Conservation (phyloP, 2,113 vertebrate genomes). For the Halichoerus grypus region DNA sequence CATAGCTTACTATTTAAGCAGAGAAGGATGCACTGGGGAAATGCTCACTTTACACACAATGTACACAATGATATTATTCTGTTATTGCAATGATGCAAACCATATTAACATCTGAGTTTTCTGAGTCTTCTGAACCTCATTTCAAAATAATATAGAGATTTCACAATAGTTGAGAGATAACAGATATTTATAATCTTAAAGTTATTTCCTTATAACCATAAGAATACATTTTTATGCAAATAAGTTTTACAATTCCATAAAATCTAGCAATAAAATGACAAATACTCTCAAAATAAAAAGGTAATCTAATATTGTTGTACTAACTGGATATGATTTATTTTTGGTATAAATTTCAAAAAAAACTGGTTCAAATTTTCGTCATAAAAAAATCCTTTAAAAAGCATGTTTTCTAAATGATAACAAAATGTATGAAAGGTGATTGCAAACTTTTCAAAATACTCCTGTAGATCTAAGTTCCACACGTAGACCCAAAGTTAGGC, state of each 20-base stretch:
- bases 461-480: neutral
- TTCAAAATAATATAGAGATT: constrained; percentile 46
- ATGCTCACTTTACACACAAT: constrained; percentile 40
- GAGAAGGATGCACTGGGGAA: neutral
- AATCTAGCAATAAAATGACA: constrained; percentile 38
- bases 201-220: constrained; percentile 4
- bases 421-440: neutral
- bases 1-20: constrained; percentile 55
- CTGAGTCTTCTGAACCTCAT: constrained; percentile 27
- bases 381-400: constrained; percentile 39
- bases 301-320: neutral
- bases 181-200: neutral
- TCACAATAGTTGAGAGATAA: constrained; percentile 47
- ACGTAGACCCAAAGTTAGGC: neutral
- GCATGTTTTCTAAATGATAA: constrained; percentile 2
- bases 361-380: neutral
- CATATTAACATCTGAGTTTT: constrained; percentile 10
- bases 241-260: constrained; percentile 40
- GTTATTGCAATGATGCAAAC: constrained; percentile 18
- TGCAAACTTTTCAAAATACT: neutral
- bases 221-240: constrained; percentile 18
- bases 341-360: constrained; percentile 20
- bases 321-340: constrained; percentile 40
- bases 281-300: constrained; percentile 28
- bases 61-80: constrained; percentile 2